Evolutionary conservation across 2,797 vertebrate genomes (phyloP), one percentile per base, ranked within the genome.

Genomic region (Rhynchotus rufescens): DNA sequence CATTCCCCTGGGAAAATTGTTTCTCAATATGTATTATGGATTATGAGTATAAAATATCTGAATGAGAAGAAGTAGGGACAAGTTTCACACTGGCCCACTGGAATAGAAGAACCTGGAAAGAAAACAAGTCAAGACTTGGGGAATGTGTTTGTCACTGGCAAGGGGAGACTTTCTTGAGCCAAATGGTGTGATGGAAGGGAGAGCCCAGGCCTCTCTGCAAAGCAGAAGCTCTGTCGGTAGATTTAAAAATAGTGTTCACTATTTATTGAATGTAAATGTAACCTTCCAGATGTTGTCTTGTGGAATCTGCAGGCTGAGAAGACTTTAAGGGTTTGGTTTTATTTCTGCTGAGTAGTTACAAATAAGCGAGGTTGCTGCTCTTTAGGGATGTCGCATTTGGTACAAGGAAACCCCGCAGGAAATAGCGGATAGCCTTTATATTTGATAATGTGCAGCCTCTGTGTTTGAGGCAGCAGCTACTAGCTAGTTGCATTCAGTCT

Each of bases 331-430:
- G 15, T 22, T 52, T 23, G 26, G 23, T 57, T 78, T 30, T 26
- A 19, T 26, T 60, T 51, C 42, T 83, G 36, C 38, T 9, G 40
- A 34, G 36, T 40, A 56, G n/a, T 22, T 80, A 49, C 32, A 52
- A 57, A 21, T 2, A 1, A 3, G 19, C 4, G 9, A 80, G 59
- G 7, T 66, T 9, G 14, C 23, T 26, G 8, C 0, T n/a, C 4
- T 40, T 56, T 21, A 34, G 20, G 26, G 72, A 14, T 61, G 67
- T 38, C 7, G 40, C 52, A 6, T 25, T 26, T 59, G 38, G 62
- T 67, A 2, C 6, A 19, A 23, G 16, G 32, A 71, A 84, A 26
- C 52, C 12, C 4, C 10, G 14, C 19, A 20, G 42, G 59, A 42
- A 69, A 54, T 8, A 9, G 6, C 0, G 6, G 3, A 1, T 14